Conservation (phyloP, 1,140 invertebrate genomes). For the Scaptomyza montana region DNA sequence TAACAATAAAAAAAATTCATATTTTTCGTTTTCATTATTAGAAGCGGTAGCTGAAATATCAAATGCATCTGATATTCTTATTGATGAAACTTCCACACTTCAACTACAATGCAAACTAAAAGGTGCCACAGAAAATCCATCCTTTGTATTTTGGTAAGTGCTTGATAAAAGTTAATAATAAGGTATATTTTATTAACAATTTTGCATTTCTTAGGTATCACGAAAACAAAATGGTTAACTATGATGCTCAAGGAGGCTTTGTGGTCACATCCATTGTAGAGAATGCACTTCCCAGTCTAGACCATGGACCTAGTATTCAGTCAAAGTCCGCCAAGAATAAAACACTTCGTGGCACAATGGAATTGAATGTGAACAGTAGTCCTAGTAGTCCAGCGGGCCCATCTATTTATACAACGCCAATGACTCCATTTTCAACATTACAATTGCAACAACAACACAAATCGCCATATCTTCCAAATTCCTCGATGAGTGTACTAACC, state of each 20-base stretch:
- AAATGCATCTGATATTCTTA: constrained; percentile 90
- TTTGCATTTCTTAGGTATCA: constrained; percentile 85
- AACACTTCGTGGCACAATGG: constrained; percentile 27
- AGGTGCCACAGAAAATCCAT: constrained; percentile 89
- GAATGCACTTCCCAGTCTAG: constrained; percentile 35
- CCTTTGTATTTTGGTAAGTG: constrained; percentile 90
- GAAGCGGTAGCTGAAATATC: constrained; percentile 90
- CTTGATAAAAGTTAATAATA: neutral
- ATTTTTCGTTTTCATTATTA: constrained; percentile 54
- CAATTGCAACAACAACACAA: constrained; percentile 60
- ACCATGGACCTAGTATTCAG: constrained; percentile 36
- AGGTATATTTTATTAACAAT: neutral
- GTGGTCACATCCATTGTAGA: constrained; percentile 77
- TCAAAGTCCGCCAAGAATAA: constrained; percentile 41
- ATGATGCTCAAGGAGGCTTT: constrained; percentile 85
- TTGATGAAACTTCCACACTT: constrained; percentile 89
- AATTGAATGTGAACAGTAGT: constrained; percentile 26
- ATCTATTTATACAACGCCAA: constrained; percentile 28
- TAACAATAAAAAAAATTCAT: neutral
- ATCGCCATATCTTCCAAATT: constrained; percentile 73
- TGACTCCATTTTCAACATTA: constrained; percentile 34
- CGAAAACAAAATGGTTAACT: constrained; percentile 89
- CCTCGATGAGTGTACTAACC: constrained; percentile 76
- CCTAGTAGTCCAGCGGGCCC: constrained; percentile 4
- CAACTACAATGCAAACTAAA: constrained; percentile 89